Percentiles rank a stretch among this genome's conserved stretches.
These are phyloP conservation scores for Suncus etruscus DNA, from an alignment of 2,113 vertebrate genomes.

Conservation along the genomic window DNA sequence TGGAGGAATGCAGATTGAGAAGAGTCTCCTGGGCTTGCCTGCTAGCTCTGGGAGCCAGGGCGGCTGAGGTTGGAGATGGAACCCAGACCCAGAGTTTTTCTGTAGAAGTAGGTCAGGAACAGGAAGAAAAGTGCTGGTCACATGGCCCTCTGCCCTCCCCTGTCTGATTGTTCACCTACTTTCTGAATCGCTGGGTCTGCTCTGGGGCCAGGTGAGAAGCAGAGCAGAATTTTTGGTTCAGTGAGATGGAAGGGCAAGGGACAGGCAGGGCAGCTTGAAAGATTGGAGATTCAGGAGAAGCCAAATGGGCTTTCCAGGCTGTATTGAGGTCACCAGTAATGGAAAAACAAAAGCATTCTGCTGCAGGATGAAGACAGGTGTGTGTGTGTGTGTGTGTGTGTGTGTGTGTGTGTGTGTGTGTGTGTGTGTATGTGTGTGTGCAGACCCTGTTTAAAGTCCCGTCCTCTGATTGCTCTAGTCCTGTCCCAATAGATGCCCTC, in stretches of 20 bases:
- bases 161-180: background rate
- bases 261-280: conserved; percentile 1
- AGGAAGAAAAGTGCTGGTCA: background rate
- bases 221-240: background rate
- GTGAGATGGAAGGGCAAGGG: conserved; percentile 21
- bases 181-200: conserved; percentile 21
- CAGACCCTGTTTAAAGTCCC: background rate
- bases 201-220: background rate
- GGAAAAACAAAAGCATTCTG: background rate
- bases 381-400: no score
- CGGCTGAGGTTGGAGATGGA: background rate
- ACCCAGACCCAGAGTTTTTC: background rate
- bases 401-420: no score
- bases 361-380: background rate
- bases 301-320: conserved; percentile 9
- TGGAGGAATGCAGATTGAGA: background rate
- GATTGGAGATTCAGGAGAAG: background rate
- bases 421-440: background rate
- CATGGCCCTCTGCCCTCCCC: background rate
- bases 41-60: background rate
- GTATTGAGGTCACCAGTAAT: background rate
- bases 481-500: background rate
- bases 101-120: background rate
- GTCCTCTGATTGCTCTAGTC: background rate
- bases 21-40: background rate